Base-by-base conservation (phyloP, 2,797 vertebrate genomes). In the Echiichthys vipera region DNA sequence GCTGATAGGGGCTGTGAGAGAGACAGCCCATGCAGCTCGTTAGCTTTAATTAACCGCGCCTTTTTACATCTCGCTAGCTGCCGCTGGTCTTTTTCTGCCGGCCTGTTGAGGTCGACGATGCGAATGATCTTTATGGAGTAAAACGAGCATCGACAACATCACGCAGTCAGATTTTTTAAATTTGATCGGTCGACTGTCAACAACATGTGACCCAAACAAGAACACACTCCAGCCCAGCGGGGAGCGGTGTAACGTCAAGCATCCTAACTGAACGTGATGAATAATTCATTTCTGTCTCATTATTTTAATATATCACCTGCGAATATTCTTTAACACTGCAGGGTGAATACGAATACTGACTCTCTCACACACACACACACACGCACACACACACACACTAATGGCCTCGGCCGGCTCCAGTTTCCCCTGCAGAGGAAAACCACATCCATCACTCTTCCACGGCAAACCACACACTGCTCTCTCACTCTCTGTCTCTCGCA, bases 361-460 rank as follows among this genome's bases (percentile, higher is more conserved):
- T 7, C 13, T 55, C 25, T 45, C 47, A 65, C 49, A 45, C 50
- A 34, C 53, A 51, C 57, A 34, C 68, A 64, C 66, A 45, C 65
- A 43, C 43, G n/a, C 57, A 30, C 43, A 54, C 25, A 51, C 55
- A 65, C 69, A 25, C 68, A 7, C 53, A 65, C 59, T 85, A 88
- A 88, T 85, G 84, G 80, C 73, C 68, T 78, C 50, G 2, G 80
- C 69, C 56, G 6, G 80, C 74, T 91, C 63, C 80, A 74, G 84
- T 89, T 90, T 86, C 75, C 81, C 67, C 81, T 89, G 83, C 84
- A 89, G 86, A 90, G 81, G 81, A 83, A 92, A 90, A 86, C 91
- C 91, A 92, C 88, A 90, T 91, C 89, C 88, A 91, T 89, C 89
- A 88, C 68, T 72, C 65, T 42, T 77, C 80, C 80, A 80, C 63